Conservation (phyloP, 2,888 invertebrate genomes). For the Coelinius sp. region DNA sequence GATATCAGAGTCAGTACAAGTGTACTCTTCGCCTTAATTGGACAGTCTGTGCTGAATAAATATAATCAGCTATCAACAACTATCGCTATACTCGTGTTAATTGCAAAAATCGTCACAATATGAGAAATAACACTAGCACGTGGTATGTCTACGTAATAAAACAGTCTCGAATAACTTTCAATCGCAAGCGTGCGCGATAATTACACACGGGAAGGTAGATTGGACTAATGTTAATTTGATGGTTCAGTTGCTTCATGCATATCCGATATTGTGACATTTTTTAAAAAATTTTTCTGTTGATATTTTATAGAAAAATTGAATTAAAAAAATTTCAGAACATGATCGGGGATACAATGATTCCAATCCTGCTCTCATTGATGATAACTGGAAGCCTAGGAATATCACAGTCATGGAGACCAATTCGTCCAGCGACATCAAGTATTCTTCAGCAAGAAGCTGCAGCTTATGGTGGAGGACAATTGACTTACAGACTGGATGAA, state of each 20-base stretch:
- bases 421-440: constrained; percentile 48
- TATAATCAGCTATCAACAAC: not conserved
- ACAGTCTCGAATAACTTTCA: constrained; percentile 24
- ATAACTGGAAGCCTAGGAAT: constrained; percentile 49
- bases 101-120: not conserved
- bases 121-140: constrained; percentile 3
- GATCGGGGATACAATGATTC: constrained; percentile 39
- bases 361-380: constrained; percentile 42
- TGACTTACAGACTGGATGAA: constrained; percentile 50
- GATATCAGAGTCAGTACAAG: not conserved
- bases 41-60: not conserved
- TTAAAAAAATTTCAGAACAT: too few relatives aligned
- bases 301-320: too few relatives aligned
- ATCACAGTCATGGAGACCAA: constrained; percentile 61
- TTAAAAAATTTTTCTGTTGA: too few relatives aligned
- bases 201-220: constrained; percentile 13
- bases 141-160: constrained; percentile 12
- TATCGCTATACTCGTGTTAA: not conserved
- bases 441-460: constrained; percentile 58
- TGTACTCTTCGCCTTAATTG: constrained; percentile 6
- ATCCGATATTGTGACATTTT: constrained; percentile 1
- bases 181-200: not conserved
- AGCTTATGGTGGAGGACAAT: constrained; percentile 48
- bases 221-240: constrained; percentile 7
- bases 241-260: not conserved